Percentiles rank a stretch among this genome's conserved stretches.
Evolutionary conservation across 2,888 invertebrate species (phyloP).

Genomic region (Nineta flava): DNA sequence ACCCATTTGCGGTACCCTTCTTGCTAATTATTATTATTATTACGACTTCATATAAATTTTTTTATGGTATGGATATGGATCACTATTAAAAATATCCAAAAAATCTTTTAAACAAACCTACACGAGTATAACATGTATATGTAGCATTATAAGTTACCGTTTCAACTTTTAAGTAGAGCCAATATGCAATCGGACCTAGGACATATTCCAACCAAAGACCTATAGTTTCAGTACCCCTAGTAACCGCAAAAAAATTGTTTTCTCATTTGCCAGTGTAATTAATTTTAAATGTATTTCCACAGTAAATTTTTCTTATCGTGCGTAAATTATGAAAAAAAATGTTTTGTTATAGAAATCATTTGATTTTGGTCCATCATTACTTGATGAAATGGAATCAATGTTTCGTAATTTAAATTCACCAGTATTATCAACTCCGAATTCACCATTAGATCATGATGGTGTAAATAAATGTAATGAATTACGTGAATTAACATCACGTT

Average conservation of each 20-base stretch:
- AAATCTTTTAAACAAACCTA: too few species aligned
- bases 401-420: slow-evolving; percentile 43
- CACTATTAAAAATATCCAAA: too few species aligned
- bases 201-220: too few species aligned
- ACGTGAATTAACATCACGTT: slow-evolving; percentile 38
- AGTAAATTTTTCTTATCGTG: neutral
- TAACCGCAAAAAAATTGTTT: neutral
- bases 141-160: too few species aligned
- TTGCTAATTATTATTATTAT: too few species aligned
- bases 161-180: too few species aligned
- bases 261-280: neutral
- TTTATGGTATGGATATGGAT: too few species aligned
- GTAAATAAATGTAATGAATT: slow-evolving; percentile 57
- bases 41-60: too few species aligned
- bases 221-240: too few species aligned
- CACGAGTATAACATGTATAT: too few species aligned
- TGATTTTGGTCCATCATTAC: slow-evolving; percentile 75
- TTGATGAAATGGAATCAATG: slow-evolving; percentile 83
- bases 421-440: slow-evolving; percentile 19
- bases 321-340: neutral
- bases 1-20: too few species aligned
- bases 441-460: slow-evolving; percentile 28
- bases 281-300: neutral
- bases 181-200: too few species aligned
- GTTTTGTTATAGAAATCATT: slow-evolving; percentile 20